Evolutionary conservation across 1,140 invertebrate genomes (phyloP), one percentile per base, ranked within the genome.

Genomic region (Calephelis nemesis): DNA sequence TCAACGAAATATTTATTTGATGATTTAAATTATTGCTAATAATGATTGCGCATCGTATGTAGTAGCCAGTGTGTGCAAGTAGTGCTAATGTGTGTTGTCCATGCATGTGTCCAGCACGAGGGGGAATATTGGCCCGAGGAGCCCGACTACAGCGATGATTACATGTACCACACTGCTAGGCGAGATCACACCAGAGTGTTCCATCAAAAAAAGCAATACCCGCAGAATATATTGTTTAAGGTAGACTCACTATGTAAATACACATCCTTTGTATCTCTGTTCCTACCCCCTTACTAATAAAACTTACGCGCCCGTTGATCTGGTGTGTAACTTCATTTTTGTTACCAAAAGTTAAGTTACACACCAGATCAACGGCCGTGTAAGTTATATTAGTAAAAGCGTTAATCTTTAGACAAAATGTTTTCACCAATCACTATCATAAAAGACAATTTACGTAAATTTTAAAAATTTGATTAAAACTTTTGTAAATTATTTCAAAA

Each of bases 131-230:
- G 86, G 86, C 84, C 77, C 47, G 87, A 89, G 74, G 88, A 91
- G 62, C 77, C 77, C 40, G 88, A 90, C 84, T 88, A 91, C 84
- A 89, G 77, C 78, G 88, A 91, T 65, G 88, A 91, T 68, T 89
- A 91, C 73, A 87, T 88, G 87, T 91, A 89, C 85, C 87, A 91
- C 85, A 89, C 88, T 8, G 88, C 83, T 83, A 85, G 86, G 66
- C 77, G 87, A 74, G 88, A 91, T 73, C 82, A 91, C 76, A 80
- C 81, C 60, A 85, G 84, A 79, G 85, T 91, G 68, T 88, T 78
- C 80, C 87, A 89, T 71, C 86, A 89, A 80, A 91, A 89, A 84
- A 91, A 89, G 71, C 88, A 89, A 81, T 89, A 87, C 78, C 85
- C 87, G 77, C 88, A 91, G 82, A 87, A 91, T 79, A 87, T 87